phyloP scores from a whole-genome alignment of 2,888 invertebrate genomes.

The Meandrusa payeni region DNA sequence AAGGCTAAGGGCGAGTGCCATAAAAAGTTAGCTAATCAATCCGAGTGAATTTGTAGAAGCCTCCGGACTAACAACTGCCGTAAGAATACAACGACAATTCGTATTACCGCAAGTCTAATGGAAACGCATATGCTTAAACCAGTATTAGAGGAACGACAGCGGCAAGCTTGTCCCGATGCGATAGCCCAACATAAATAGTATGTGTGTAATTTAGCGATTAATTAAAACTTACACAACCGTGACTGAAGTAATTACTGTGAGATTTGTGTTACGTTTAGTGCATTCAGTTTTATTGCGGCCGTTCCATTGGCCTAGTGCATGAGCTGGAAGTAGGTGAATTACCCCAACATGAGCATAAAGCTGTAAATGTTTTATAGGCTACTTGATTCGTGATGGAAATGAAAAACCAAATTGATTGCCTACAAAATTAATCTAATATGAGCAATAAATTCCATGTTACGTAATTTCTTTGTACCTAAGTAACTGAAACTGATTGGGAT shows the following conservation, averaged over 20 bases:
- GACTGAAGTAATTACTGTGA: slow-evolving; percentile 63
- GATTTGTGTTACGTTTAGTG: slow-evolving; percentile 62
- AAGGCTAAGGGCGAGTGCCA: too few relatives aligned
- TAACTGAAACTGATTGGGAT: too few relatives aligned
- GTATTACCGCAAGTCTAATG: slow-evolving; percentile 38
- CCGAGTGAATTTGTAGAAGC: too few relatives aligned
- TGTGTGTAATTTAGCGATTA: slow-evolving; percentile 76
- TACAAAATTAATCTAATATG: too few relatives aligned
- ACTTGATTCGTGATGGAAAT: slow-evolving; percentile 31
- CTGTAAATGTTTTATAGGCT: slow-evolving; percentile 36
- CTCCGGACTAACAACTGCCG: too few relatives aligned
- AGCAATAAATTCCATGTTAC: too few relatives aligned
- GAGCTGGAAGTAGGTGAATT: slow-evolving; percentile 46
- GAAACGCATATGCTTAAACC: slow-evolving; percentile 44
- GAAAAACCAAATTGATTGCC: slow-evolving; percentile 30
- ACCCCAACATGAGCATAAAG: slow-evolving; percentile 35
- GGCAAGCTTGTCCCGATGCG: slow-evolving; percentile 39
- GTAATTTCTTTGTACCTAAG: too few relatives aligned
- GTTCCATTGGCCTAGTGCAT: slow-evolving; percentile 28
- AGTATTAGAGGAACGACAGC: slow-evolving; percentile 47
- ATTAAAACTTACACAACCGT: slow-evolving; percentile 76
- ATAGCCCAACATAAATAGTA: slow-evolving; percentile 56
- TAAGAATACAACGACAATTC: slow-evolving; percentile 4
- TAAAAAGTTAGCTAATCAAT: too few relatives aligned
- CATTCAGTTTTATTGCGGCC: slow-evolving; percentile 46